Base-by-base conservation (phyloP, 2,888 invertebrate genomes). In the Lapara coniferarum region DNA sequence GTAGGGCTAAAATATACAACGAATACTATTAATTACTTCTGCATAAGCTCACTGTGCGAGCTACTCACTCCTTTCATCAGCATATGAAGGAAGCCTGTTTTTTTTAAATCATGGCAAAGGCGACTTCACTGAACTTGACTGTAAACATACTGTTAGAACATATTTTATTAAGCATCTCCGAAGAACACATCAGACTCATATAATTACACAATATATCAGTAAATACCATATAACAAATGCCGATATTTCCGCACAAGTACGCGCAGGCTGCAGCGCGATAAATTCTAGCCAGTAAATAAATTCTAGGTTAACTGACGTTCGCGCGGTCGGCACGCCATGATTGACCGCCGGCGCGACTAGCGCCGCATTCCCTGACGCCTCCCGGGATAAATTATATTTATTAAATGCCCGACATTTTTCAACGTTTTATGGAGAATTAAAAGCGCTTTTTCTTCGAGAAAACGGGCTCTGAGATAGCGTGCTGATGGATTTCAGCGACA, bases 291-390 rank as follows among this genome's bases (percentile, higher is more conserved):
- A 49, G 63, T 63, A 63, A 63, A 63, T 63, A 63, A 63, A 63
- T 63, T 63, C 63, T 63, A 49, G 63, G 63, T 63, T 63, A 63
- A 63, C 16, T 49, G 63, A 63, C 49, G 63, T 63, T 6, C 59
- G 57, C 51, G 51, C 55, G 37, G 44, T 13, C 14, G 16, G 58
- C 68, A n/a, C 12, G 68, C 37, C 52, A 68, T 68, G 68, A 68
- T 68, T 68, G 68, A 69, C 53, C 68, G 68, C 63, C 68, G 51
- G 37, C 51, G 68, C 58, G 58, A 30, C 51, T n/a, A 6, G 37
- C 58, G 44, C 68, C 46, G 14, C 59, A 49, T 55, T 63, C 59
- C 37, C 53, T 12, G 49, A 63, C 63, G 53, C 44, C 53, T 56
- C 56, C 37, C 16, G 52, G 52, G 52, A 68, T 58, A 59, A 59